Percentiles rank a stretch among this genome's conserved stretches.
Evolutionary conservation across 2,113 vertebrate genomes (phyloP).

Genomic region (Malurus elegans): DNA sequence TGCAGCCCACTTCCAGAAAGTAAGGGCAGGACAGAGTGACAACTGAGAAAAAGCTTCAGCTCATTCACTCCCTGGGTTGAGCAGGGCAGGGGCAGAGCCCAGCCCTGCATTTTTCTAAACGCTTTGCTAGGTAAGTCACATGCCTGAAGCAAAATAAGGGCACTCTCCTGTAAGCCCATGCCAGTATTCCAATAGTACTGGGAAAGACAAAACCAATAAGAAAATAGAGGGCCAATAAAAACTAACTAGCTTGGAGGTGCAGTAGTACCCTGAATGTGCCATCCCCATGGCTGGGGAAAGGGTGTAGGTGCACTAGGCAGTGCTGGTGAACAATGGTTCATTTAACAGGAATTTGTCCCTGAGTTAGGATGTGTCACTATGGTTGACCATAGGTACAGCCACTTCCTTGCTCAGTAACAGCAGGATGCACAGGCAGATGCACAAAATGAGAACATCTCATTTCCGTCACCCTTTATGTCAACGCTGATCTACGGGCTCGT

Average conservation of each 20-base stretch:
- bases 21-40: background rate
- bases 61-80: background rate
- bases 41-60: background rate
- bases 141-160: background rate
- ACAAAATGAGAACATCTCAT: conserved; percentile 23
- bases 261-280: background rate
- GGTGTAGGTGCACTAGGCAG: background rate
- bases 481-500: conserved; percentile 15
- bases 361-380: background rate
- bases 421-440: background rate
- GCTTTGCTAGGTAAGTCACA: background rate
- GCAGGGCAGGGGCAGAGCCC: background rate
- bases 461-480: conserved; percentile 18
- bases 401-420: background rate
- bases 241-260: background rate
- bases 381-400: background rate
- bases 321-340: background rate
- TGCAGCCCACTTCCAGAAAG: background rate
- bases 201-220: background rate
- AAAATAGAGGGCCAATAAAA: background rate
- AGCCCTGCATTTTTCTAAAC: rapidly evolving
- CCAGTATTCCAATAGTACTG: rapidly evolving
- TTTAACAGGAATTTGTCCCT: background rate
- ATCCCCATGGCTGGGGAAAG: rapidly evolving
- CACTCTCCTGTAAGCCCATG: background rate